Evolutionary conservation across 2,888 invertebrate species (phyloP), one percentile per base, ranked within the genome.

Genomic region (Spodoptera littoralis): DNA sequence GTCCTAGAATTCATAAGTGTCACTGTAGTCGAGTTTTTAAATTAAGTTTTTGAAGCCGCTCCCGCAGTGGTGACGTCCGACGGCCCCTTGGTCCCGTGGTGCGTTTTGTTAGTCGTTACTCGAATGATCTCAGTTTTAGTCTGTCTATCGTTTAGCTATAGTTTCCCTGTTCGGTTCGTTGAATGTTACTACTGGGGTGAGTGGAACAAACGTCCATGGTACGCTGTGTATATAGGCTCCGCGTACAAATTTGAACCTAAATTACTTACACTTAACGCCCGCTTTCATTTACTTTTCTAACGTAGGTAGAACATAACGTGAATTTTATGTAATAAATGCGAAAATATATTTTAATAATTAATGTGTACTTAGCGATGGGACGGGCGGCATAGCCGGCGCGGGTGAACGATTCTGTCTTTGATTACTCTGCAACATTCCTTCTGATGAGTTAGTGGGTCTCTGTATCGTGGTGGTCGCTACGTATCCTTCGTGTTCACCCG

Each of bases 311-410:
- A 88, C 92, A 91, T 93, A 93, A 94, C 94, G 92, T 94, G 92
- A 94, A 94, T 94, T 94, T 93, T 94, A 93, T 94, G 93, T 94
- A 94, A 94, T 93, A 93, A 94, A 93, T 92, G 94, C 93, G 92
- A 90, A 92, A 91, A 93, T 94, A 94, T 94, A 94, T 94, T 94
- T 94, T 94, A 94, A 93, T 94, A 94, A 94, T 93, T 92, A 94
- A 90, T 91, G 92, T 94, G 94, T 94, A 94, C 90, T 93, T 93
- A 93, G 93, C 92, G 84, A 89, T 87, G 92, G 92, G 88, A 91
- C 89, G 88, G 89, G 91, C 91, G 93, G 93, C 93, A 87, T 88
- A 91, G 93, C 93, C 92, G 93, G 88, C 90, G 93, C 92, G 92
- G 93, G 94, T 88, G 92, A 89, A 90, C 88, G 84, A 83, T 78